Base-by-base conservation (phyloP, 1,140 invertebrate species). In the Caenorhabditis inopinata region DNA sequence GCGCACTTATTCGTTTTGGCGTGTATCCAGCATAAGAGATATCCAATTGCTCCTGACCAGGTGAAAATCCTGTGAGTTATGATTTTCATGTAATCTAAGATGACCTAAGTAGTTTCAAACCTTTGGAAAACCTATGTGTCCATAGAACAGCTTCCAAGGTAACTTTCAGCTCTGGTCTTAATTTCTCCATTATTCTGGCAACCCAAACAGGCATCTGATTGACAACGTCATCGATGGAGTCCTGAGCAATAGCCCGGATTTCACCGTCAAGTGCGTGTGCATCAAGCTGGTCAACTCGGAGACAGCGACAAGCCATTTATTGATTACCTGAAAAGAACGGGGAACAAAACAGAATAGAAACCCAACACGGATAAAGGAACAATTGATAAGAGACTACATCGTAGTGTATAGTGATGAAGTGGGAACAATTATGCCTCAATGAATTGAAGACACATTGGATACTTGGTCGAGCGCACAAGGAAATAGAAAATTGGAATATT, bases 211-310 rank as follows among this genome's bases (percentile, higher is more conserved):
- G 76, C 18, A 78, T 38, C 18, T 68, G 32, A 38, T 68, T 68
- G n/a, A 68, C 58, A 42, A 68, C 32, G 21, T 68, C 58, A 68
- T 68, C 58, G 2, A 68, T 18, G 1, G 58, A 68, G 38, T 68
- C 58, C 21, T 68, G 58, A 18, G 76, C 76, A 38, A 78, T 38
- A 46, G 49, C 23, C 9, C 76, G 23, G 9, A 58, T 58, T 29
- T 81, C 80, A 23, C n/a, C 18, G 38, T 81, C 53, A 2, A 81
- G 75, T 47, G 68, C 75, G 35, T 81, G 49, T 38, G 80, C 75
- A 73, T 81, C 80, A n/a, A 81, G 16, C 53, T 81, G 80, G 35
- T 76, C 80, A 11, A 74, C 75, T 32, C 80, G 74, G 32, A 81
- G 74, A 27, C 74, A 76, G 27, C 53, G 77, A 38, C 62, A 32